Evolutionary conservation across 2,888 invertebrate genomes (phyloP).

Genomic region (Caenorhabditis sulstoni): DNA sequence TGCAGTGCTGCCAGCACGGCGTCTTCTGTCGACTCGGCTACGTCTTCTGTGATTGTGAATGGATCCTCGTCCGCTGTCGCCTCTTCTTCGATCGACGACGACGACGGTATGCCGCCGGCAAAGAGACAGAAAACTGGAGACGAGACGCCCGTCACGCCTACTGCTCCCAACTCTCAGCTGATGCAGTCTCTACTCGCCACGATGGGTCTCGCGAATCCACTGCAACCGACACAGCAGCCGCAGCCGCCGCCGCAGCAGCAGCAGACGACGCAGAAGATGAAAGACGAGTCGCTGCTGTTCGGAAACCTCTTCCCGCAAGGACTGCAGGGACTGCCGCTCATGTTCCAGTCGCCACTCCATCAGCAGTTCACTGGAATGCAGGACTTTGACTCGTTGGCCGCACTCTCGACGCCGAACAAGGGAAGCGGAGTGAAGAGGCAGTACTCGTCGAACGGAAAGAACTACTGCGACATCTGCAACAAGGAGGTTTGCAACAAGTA

Average conservation of each 20-base stretch:
- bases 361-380: constrained; percentile 48
- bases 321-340: constrained; percentile 22
- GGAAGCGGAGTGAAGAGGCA: constrained; percentile 70
- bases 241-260: neutral
- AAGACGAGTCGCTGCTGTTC: constrained; percentile 25
- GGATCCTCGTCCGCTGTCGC: constrained; percentile 16
- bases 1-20: constrained; percentile 40
- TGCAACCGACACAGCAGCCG: neutral
- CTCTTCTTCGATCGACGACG: constrained; percentile 14
- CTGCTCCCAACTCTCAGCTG: constrained; percentile 17
- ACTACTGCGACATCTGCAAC: constrained; percentile 81
- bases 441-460: constrained; percentile 79
- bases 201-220: constrained; percentile 14
- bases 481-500: constrained; percentile 93
- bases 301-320: constrained; percentile 39
- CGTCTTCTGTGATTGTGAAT: constrained; percentile 60
- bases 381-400: constrained; percentile 45
- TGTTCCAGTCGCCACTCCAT: constrained; percentile 41
- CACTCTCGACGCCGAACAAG: constrained; percentile 56
- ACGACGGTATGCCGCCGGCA: constrained; percentile 42
- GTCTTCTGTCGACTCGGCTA: constrained; percentile 48
- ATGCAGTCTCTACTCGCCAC: constrained; percentile 35
- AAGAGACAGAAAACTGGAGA: constrained; percentile 52
- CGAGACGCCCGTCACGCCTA: constrained; percentile 34
- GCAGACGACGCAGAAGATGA: constrained; percentile 30